Conservation (phyloP, 2,888 invertebrate species). For the Esperia sulphurella region DNA sequence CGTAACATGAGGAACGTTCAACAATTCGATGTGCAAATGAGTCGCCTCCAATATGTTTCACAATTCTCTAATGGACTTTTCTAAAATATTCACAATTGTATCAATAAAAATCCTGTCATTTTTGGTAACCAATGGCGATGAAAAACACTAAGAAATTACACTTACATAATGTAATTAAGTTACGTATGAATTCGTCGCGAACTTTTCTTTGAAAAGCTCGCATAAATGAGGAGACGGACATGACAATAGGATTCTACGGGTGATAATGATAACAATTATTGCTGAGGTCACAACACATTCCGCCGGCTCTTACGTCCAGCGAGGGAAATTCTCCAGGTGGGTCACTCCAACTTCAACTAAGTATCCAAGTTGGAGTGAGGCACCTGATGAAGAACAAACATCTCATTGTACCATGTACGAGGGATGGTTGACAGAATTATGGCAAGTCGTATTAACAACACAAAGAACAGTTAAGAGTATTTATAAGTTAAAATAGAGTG, state of each 20-base stretch:
- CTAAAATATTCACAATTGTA: constrained; percentile 74
- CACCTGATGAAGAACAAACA: too few relatives aligned
- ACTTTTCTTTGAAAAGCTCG: constrained; percentile 57
- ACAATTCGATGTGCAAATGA: constrained; percentile 75
- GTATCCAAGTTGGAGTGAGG: too few relatives aligned
- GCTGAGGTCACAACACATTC: constrained; percentile 61
- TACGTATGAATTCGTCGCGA: constrained; percentile 62
- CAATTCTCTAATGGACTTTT: constrained; percentile 60
- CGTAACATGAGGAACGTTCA: constrained; percentile 65
- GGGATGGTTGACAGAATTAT: constrained; percentile 12
- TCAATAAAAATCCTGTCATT: constrained; percentile 76
- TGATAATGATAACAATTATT: constrained; percentile 49
- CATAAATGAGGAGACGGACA: constrained; percentile 53
- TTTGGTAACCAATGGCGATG: constrained; percentile 79
- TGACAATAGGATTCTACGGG: constrained; percentile 36
- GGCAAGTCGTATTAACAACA: constrained; percentile 27
- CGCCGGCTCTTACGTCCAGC: constrained; percentile 17
- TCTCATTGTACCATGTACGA: too few relatives aligned
- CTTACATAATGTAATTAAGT: constrained; percentile 58
- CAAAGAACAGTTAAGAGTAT: constrained; percentile 35
- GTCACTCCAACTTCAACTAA: too few relatives aligned
- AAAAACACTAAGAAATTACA: constrained; percentile 67
- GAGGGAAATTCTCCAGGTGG: background rate
- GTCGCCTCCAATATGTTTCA: constrained; percentile 58
- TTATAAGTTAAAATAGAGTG: constrained; percentile 35